Percentiles rank a stretch among this genome's conserved stretches.
phyloP scores from a whole-genome alignment of 2,888 invertebrate genomes.

The Drosophila dives region DNA sequence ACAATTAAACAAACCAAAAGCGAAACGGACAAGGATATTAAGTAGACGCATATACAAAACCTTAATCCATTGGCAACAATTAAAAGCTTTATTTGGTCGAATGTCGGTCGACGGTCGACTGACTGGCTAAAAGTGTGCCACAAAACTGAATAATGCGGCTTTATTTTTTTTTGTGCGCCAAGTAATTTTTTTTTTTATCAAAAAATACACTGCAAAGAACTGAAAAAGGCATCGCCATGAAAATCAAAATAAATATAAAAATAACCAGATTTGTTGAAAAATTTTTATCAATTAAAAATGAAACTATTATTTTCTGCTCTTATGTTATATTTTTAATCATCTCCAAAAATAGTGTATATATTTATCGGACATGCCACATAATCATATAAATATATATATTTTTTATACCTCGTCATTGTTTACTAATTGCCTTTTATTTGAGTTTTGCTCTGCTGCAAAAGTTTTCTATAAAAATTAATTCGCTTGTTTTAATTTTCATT shows the following conservation, averaged over 20 bases:
- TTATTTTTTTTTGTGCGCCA: constrained; percentile 7
- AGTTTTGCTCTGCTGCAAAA: constrained; percentile 39
- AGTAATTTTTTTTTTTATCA: constrained; percentile 9
- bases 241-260: neutral
- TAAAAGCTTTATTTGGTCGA: constrained; percentile 70
- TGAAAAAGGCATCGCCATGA: neutral
- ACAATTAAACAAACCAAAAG: constrained; percentile 17
- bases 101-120: constrained; percentile 2
- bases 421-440: constrained; percentile 67
- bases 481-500: constrained; percentile 57
- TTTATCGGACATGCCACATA: neutral
- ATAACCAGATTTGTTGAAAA: neutral
- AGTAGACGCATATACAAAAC: constrained; percentile 70
- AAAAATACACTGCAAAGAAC: constrained; percentile 6
- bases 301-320: neutral
- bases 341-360: constrained; percentile 16
- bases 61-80: constrained; percentile 77
- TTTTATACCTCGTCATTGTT: constrained; percentile 52
- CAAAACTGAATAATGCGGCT: constrained; percentile 19
- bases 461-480: constrained; percentile 68
- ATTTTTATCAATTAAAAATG: neutral
- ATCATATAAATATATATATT: constrained; percentile 5
- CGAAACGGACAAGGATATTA: constrained; percentile 53
- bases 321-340: neutral
- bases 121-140: constrained; percentile 52